Evolutionary conservation across 2,797 vertebrate species (phyloP).

Genomic region (Scolopax rusticola): DNA sequence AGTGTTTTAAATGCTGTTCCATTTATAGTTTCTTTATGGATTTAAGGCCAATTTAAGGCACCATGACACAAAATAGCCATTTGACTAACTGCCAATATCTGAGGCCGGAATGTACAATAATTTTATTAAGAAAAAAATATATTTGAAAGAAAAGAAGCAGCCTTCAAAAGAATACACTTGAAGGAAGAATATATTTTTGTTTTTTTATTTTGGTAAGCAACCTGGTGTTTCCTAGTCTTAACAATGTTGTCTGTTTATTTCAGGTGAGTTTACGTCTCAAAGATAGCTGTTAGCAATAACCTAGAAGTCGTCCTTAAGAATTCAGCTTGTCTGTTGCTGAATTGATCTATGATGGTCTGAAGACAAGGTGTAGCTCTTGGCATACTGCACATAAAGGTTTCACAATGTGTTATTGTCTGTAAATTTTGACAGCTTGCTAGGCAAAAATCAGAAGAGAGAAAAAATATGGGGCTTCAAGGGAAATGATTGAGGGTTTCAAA

Average conservation of each 20-base stretch:
- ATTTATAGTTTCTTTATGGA: constrained; percentile 28
- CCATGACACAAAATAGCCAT: constrained; percentile 18
- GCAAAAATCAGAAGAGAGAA: not conserved
- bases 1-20: constrained; percentile 25
- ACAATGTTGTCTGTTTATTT: not conserved
- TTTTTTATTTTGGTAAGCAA: not conserved
- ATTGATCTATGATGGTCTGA: not conserved
- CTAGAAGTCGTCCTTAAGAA: not conserved
- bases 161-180: not conserved
- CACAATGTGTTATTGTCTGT: not conserved
- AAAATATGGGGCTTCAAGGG: not conserved
- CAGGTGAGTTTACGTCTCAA: not conserved
- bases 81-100: constrained; percentile 18
- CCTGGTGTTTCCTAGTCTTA: not conserved
- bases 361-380: not conserved
- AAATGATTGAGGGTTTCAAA: not conserved
- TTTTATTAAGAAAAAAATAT: not conserved
- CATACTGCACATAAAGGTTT: not conserved
- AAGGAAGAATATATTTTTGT: not conserved
- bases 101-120: not conserved
- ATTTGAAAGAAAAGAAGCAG: not conserved
- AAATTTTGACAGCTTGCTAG: not conserved
- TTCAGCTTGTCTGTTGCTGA: not conserved
- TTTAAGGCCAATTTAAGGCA: not conserved
- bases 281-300: not conserved